Evolutionary conservation across 2,113 vertebrate genomes (phyloP).

Genomic region (Numenius arquata): DNA sequence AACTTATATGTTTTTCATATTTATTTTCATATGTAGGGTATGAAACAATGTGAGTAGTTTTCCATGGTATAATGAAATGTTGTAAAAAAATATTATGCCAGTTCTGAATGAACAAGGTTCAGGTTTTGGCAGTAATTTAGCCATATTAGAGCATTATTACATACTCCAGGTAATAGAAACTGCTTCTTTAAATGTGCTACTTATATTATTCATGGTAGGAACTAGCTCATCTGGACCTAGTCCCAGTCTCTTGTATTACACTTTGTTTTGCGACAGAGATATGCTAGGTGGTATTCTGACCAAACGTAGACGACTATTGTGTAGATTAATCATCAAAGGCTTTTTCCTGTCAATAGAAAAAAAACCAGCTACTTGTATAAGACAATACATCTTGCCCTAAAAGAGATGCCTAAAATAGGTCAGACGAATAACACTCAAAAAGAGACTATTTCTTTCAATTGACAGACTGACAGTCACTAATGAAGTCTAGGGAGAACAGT

Average conservation of each 20-base stretch:
- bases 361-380: not conserved
- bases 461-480: not conserved
- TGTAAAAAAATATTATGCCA: not conserved
- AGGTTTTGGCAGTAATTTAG: not conserved
- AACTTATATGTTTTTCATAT: not conserved
- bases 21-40: not conserved
- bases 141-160: fast-evolving
- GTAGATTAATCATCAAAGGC: not conserved
- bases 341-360: not conserved
- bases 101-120: not conserved
- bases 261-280: not conserved
- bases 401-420: not conserved
- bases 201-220: not conserved
- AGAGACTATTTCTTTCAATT: not conserved
- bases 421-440: not conserved
- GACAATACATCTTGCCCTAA: not conserved
- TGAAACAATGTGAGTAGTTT: not conserved
- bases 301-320: not conserved
- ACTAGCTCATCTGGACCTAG: not conserved
- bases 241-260: not conserved
- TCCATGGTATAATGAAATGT: not conserved
- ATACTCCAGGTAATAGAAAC: not conserved
- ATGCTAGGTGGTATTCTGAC: not conserved
- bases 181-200: not conserved
- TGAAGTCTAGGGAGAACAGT: not conserved